Evolutionary conservation across 1,140 invertebrate species (phyloP).

Genomic region (Lepidurus arcticus): DNA sequence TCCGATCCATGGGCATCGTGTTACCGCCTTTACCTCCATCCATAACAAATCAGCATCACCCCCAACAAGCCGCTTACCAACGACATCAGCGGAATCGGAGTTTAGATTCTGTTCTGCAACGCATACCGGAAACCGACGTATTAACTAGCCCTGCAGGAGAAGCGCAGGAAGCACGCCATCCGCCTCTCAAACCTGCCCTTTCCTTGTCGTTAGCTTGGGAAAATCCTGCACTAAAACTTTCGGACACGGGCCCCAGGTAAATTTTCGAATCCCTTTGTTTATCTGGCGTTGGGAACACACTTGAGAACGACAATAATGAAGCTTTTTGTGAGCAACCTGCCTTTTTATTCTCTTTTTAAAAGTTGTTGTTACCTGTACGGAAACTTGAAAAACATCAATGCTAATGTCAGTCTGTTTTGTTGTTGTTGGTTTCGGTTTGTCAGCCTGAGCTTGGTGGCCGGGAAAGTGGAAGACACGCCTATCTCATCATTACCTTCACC

Average conservation of each 20-base stretch:
- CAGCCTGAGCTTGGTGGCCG: not conserved
- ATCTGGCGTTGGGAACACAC: not conserved
- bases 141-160: conserved; percentile 26
- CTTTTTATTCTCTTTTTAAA: not conserved
- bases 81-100: conserved; percentile 79
- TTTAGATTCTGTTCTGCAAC: conserved; percentile 64
- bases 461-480: conserved; percentile 5
- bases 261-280: not conserved
- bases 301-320: not conserved
- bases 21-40: conserved; percentile 57
- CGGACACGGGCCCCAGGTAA: not conserved
- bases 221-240: not conserved
- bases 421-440: not conserved
- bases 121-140: conserved; percentile 36
- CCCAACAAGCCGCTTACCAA: conserved; percentile 36
- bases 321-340: not conserved
- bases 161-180: conserved; percentile 30
- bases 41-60: conserved; percentile 51
- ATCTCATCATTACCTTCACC: conserved; percentile 22
- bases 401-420: not conserved
- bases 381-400: not conserved
- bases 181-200: conserved; percentile 33
- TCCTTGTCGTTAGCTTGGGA: conserved; percentile 29
- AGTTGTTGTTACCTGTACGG: not conserved
- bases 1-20: conserved; percentile 69